Evolutionary conservation across 2,113 vertebrate species (phyloP), one percentile per base, ranked within the genome.

Genomic region (Orientallactaga bullata): DNA sequence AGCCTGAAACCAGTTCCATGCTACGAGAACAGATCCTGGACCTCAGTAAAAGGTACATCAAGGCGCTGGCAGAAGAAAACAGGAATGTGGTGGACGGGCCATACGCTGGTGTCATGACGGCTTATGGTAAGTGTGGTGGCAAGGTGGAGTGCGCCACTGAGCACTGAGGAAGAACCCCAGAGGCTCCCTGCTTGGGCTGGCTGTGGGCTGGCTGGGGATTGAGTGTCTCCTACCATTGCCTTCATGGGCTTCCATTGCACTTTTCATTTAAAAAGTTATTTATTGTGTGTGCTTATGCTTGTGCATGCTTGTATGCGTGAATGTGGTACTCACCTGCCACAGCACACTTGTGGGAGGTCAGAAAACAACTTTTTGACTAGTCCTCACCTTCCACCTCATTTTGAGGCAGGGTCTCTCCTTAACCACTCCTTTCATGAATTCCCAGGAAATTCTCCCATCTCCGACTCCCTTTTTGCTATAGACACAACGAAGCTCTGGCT

Each of bases 31-130:
- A 99, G 98, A 99, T 99, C 97, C 97, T 99, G 95, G 99, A 99
- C 97, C 99, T 99, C 96, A 99, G 99, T 98, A 99, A 99, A 98
- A 99, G 99, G 96, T 99, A 99, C 95, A 99, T 99, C 97, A 99
- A 99, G 97, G 99, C 99, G 0, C 98, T 99, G 98, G 99, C 99
- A 0, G 99, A 99, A 97, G 99, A 99, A 97, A 99, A 99, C 97
- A 99, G 99, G 88, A 99, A 99, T 7, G 99, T 99, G 71, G 99
- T 99, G 96, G 99, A 99, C 69, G 99, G 99, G 2, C 99, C 99
- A 1, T 99, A 99, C 0, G 99, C 99, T 32, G 99, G 99, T 9
- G 99, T 99, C 96, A 99, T 99, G 99, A 99, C 99, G 0, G 99
- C 99, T 39, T 99, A 99, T 0, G 99, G 99, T 99, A 97, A 99